Evolutionary conservation across 2,888 invertebrate species (phyloP), one percentile per base, ranked within the genome.

Genomic region (Bruchidius siliquastri): DNA sequence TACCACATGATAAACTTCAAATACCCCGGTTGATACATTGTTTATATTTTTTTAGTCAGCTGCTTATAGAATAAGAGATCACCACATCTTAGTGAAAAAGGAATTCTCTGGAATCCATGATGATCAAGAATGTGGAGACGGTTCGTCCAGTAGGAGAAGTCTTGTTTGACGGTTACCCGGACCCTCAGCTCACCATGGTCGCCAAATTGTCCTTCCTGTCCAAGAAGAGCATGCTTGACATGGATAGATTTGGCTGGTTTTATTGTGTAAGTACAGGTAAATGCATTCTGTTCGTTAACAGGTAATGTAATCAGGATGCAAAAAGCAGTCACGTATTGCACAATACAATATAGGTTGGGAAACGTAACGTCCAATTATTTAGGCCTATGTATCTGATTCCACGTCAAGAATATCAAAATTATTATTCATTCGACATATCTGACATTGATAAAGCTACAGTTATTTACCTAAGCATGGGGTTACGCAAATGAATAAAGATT

Each of bases 211-310:
- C 91, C 0, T 84, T 89, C 0, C 88, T 90, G 22, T 87, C 81
- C 0, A 84, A 82, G 0, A 80, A 83, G 4, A 82, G 83, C 3
- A 76, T 88, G 6, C 88, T 90, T 0, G 90, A 90, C 0, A 91
- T 91, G 76, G 96, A 96, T 81, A 90, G 89, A 81, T 96, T 97
- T 83, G 97, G 94, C 18, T 93, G 96, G 92, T 96, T 97, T 86
- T 96, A 95, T 80, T 88, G 87, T 81, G 92, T 92, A 85, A 83
- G 82, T 76, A 74, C 72, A 75, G 74, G 76, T 77, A 74, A 69
- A 75, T 74, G 71, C 49, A 49, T 49, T 49, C 49, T 49, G 21
- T 32, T 26, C 18, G 20, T 70, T 6, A 13, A n/a, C 20, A n/a
- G n/a, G n/a, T n/a, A n/a, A n/a, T n/a, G n/a, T n/a, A n/a, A n/a